Evolutionary conservation across 2,113 vertebrate genomes (phyloP), one percentile per base, ranked within the genome.

Genomic region (Sigmodon hispidus): DNA sequence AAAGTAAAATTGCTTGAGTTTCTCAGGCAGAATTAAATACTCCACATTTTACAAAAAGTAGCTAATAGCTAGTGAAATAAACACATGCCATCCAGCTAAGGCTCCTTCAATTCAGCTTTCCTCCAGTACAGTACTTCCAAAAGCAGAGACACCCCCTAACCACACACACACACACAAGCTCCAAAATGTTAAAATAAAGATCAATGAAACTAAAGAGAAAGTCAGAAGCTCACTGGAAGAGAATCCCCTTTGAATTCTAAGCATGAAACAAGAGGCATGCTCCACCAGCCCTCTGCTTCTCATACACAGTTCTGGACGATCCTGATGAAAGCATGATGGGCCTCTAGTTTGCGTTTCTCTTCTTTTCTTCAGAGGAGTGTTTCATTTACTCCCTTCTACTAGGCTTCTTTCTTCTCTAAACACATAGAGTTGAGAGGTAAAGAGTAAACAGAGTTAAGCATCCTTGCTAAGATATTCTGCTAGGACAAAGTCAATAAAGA

Each of bases 11-110:
- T 31, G 59, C 80, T 50, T 94, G 55, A 79, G 19, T 90, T 63
- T 80, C 19, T 24, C 45, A 94, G 29, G 34, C 1, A 73, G 34
- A 94, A 87, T 59, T 69, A 92, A 96, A 91, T 86, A 85, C 34
- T 90, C 34, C 22, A 76, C 19, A 85, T 63, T 80, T 95, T 43
- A 63, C 89, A 31, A 93, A 95, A 96, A 29, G 0, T 61, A 4
- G 52, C 45, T 84, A 98, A 98, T 94, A 97, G 97, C 96, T 98
- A 97, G 98, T 98, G 98, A 99, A 99, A 98, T 97, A 99, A 99
- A 98, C 97, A 98, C 98, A 67, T 50, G n/a, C 6, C 77, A 75
- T 67, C 84, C 91, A 48, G 93, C 70, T 93, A 96, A 96, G 87
- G 92, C 36, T 36, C 6, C 79, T n/a, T 93, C 59, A 81, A 59